Base-by-base conservation (phyloP, 92 coral and sea anemone species). In the Virgularia gustaviana region DNA sequence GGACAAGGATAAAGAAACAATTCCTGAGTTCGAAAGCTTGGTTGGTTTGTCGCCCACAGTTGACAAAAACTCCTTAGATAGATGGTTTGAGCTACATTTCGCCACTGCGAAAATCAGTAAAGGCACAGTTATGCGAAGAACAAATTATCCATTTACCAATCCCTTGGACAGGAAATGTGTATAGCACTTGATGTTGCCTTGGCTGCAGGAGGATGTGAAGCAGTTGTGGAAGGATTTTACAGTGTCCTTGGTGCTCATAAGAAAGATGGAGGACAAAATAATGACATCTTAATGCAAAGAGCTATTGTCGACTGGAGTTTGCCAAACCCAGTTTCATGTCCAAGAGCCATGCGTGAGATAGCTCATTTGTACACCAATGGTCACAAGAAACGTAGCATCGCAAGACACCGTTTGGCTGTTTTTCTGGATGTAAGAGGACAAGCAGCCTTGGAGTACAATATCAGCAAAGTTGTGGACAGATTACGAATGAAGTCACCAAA, bases 101-200 rank as follows among this genome's bases (percentile, higher is more conserved):
- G 29, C 55, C 29, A 41, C 72, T 43, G 72, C 36, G 9, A n/a
- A 27, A 34, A 65, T n/a, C n/a, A n/a, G n/a, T n/a, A n/a, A n/a
- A n/a, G n/a, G n/a, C n/a, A n/a, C n/a, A n/a, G n/a, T n/a, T n/a
- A n/a, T n/a, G n/a, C n/a, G n/a, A n/a, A n/a, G n/a, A n/a, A 32
- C 22, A 68, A 68, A 35, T 19, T 10, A 13, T 49, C 13, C 44
- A 67, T 51, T 16, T 68, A 15, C 35, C 31, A 49, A 19, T 68
- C 75, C 37, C 75, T 68, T 68, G 75, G 75, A 12, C 18, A 49
- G 27, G 75, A 68, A 68, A 49, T 68, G 75, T 68, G 75, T 35
- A 31, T 68, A 4, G 61, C 75, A 11, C 36, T 66, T 27, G 73
- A 44, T 43, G 58, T 66, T 44, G 73, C 73, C n/a, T 22, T 68